These are phyloP conservation scores for Cyanoderma ruficeps DNA, from an alignment of 2,113 vertebrate genomes.

Conservation along the genomic window DNA sequence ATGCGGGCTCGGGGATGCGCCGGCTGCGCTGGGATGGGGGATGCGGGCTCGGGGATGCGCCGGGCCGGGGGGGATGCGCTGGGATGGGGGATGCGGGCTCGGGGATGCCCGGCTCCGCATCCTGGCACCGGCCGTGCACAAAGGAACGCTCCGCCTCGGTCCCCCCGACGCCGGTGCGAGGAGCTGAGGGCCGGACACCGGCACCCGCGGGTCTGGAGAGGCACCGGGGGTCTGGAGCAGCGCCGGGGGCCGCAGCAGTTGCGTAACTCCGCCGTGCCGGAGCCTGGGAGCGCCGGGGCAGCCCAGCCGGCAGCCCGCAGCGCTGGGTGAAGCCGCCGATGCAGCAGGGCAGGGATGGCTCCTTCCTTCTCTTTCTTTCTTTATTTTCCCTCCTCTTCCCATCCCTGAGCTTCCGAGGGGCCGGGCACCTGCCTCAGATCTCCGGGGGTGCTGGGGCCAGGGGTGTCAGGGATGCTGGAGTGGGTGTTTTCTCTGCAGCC, in stretches of 20 bases:
- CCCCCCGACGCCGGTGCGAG: background rate
- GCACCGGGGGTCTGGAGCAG: background rate
- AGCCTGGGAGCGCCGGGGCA: background rate
- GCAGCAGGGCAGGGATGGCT: background rate
- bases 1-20: background rate
- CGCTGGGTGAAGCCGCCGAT: background rate
- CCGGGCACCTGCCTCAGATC: background rate
- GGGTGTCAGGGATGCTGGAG: background rate
- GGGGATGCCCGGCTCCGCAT: background rate
- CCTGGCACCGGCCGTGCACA: slow-evolving; percentile 21
- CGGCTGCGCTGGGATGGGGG: background rate
- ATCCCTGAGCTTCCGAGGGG: background rate
- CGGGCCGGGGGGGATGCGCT: background rate
- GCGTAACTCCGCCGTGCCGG: background rate
- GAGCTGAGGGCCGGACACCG: background rate
- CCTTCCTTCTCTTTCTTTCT: background rate
- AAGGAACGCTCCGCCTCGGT: background rate
- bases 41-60: background rate
- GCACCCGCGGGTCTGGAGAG: background rate
- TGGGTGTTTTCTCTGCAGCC: background rate
- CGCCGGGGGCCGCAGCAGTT: background rate
- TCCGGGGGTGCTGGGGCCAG: background rate
- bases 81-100: background rate
- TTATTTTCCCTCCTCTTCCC: background rate
- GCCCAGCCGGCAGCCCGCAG: background rate